Base-by-base conservation (phyloP, 2,888 invertebrate genomes). In the Brenthis hecate region DNA sequence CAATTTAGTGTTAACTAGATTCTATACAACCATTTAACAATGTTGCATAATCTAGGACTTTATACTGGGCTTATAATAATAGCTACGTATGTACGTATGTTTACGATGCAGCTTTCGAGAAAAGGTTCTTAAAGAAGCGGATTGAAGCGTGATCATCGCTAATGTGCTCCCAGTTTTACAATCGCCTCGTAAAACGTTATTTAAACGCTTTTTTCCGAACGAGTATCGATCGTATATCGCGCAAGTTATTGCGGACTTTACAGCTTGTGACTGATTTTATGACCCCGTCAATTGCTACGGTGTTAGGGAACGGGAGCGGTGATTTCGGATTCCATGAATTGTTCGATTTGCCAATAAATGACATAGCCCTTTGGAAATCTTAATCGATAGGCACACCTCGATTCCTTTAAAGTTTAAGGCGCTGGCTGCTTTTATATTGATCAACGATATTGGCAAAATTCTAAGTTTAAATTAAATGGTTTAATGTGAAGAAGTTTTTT, bases 191-290 rank as follows among this genome's bases (percentile, higher is more conserved):
- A 89, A 91, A 91, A 81, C 56, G 73, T 80, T 81, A 81, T 79
- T 81, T 78, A 75, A 73, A 78, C 77, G 77, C 77, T 79, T 79
- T 78, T 78, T 75, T 73, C 76, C 61, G 66, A 61, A 78, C 80
- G 82, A 85, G 86, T 88, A 90, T 88, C 81, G 88, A 77, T 81
- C 82, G 84, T 91, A 92, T 91, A 91, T 89, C 81, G 88, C 74
- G 72, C 73, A 86, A 75, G 86, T 91, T 92, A 92, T 88, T 82
- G 85, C 86, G 71, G 72, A 72, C 81, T 91, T 91, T 88, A 91
- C 82, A 83, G 77, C 88, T 86, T 88, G 89, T 89, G 91, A 91
- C 91, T 88, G 88, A 91, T 87, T 91, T 92, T 91, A 92, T 85
- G 84, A 82, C 85, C 74, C 85, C 87, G 88, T 81, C 86, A 81